Evolutionary conservation across 30 jellyfish, hydroid and myxozoan genomes (phyloP).

Genomic region (Aurelia sp.): DNA sequence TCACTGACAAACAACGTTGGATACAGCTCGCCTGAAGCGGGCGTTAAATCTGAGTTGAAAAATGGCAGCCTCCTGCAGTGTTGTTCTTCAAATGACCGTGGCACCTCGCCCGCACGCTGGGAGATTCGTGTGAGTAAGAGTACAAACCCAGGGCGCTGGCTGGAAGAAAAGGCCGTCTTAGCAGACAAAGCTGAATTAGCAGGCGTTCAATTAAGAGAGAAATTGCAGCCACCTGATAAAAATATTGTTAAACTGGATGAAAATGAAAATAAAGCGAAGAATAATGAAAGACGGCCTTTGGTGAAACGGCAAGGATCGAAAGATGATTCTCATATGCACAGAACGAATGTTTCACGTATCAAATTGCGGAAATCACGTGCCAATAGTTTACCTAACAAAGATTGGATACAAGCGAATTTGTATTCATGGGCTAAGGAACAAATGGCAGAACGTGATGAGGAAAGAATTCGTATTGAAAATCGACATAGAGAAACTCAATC

Average conservation of each 20-base stretch:
- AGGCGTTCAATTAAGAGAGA: neutral
- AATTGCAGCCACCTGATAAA: neutral
- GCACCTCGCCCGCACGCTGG: neutral
- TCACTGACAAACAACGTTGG: too few species aligned
- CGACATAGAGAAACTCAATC: too few species aligned
- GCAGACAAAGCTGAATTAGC: conserved; percentile 15
- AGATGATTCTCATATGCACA: conserved; percentile 25
- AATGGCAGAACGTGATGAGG: neutral
- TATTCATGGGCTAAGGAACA: neutral
- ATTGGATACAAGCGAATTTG: neutral
- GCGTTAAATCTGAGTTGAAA: too few species aligned
- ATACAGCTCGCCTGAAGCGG: too few species aligned
- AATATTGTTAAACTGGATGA: neutral
- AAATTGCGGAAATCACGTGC: neutral
- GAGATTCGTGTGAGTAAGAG: conserved; percentile 7
- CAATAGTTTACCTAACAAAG: neutral
- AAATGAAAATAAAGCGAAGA: neutral
- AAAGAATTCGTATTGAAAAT: neutral
- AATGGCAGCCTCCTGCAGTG: too few species aligned
- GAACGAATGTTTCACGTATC: neutral
- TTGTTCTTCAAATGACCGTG: too few species aligned
- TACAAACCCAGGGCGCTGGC: neutral
- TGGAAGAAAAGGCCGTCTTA: neutral
- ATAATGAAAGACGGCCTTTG: neutral
- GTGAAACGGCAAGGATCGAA: conserved; percentile 22